Conservation (phyloP, 2,113 vertebrate species). For the Rhinopithecus roxellana region DNA sequence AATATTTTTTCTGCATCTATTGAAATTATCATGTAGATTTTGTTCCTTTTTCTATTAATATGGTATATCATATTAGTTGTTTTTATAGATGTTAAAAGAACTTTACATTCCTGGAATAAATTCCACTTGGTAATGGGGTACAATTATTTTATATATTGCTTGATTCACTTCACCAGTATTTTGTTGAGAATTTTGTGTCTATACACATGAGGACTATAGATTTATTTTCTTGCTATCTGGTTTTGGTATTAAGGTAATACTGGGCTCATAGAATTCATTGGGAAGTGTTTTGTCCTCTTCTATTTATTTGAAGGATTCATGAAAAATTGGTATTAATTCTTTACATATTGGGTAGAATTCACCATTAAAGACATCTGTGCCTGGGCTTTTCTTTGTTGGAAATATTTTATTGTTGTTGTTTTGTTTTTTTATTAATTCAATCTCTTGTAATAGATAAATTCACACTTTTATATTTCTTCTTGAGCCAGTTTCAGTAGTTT, state of each 20-base stretch:
- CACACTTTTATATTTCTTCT: background rate
- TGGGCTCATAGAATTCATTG: background rate
- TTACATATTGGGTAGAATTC: background rate
- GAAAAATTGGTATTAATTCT: background rate
- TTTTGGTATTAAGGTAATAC: background rate
- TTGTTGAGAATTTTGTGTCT: background rate
- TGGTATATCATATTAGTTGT: background rate
- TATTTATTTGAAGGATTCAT: background rate
- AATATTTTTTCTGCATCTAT: background rate
- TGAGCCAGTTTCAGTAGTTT: background rate
- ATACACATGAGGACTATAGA: background rate
- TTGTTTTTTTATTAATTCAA: background rate
- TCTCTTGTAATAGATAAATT: background rate
- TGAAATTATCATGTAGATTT: background rate
- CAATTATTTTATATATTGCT: background rate
- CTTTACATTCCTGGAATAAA: background rate
- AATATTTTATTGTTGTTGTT: background rate
- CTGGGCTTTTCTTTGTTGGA: background rate
- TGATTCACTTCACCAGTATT: background rate
- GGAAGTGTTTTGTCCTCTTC: background rate
- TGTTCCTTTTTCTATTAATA: background rate
- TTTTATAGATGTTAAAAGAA: slow-evolving; percentile 32
- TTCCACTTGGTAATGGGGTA: background rate
- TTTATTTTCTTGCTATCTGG: background rate
- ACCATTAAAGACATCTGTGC: background rate